Percentiles rank a stretch among this genome's conserved stretches.
Conservation (phyloP, 37 sponge, comb jelly and placozoan genomes). For the Corticium candelabrum region DNA sequence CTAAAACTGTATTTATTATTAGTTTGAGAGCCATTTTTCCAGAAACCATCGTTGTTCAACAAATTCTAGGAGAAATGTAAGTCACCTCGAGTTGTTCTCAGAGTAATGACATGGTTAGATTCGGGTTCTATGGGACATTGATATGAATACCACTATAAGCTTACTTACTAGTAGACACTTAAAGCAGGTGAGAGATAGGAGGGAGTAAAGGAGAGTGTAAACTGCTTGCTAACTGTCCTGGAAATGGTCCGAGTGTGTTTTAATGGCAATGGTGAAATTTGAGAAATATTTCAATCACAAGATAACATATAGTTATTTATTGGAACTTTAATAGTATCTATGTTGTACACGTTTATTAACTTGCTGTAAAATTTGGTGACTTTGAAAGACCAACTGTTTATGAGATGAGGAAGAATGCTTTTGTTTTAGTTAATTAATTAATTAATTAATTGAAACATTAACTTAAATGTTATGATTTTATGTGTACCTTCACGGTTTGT, state of each 20-base stretch:
- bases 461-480: no score
- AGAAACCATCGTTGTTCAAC: conserved; percentile 65
- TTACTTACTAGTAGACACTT: conserved; percentile 10
- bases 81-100: conserved; percentile 24
- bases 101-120: conserved; percentile 27
- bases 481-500: no score
- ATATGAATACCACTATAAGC: neutral
- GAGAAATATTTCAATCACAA: conserved; percentile 89
- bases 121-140: neutral
- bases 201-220: conserved; percentile 44
- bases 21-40: conserved; percentile 73
- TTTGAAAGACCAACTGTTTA: no score
- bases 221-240: conserved; percentile 32
- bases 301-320: no score
- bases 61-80: conserved; percentile 66
- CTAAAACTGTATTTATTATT: neutral
- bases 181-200: conserved; percentile 20
- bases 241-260: conserved; percentile 51
- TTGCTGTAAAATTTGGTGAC: no score
- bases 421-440: no score
- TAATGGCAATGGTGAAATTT: conserved; percentile 62
- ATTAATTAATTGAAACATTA: no score
- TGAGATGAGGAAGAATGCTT: no score
- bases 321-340: no score
- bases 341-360: no score